Conservation (phyloP, 2,797 vertebrate genomes). For the Sitta carolinensis region DNA sequence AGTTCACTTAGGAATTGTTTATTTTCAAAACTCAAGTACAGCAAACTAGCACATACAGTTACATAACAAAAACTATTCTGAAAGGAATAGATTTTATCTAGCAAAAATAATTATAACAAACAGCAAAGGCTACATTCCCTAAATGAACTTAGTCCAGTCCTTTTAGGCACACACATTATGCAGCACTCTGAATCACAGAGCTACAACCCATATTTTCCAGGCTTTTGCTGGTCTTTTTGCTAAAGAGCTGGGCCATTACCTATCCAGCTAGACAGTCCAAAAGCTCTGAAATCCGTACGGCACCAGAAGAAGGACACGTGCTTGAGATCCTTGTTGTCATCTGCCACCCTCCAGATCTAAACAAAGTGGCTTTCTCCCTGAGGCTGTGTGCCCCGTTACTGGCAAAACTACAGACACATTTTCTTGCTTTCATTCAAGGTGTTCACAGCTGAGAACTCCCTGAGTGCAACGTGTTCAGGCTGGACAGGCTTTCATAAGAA, state of each 20-base stretch:
- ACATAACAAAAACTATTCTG: background rate
- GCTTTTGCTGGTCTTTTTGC: background rate
- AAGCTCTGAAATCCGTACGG: background rate
- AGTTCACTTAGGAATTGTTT: background rate
- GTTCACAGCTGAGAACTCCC: background rate
- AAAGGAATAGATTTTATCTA: background rate
- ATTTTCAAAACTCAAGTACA: background rate
- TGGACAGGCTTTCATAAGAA: background rate
- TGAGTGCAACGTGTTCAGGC: background rate
- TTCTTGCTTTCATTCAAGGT: background rate
- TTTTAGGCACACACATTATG: background rate
- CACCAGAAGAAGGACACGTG: background rate
- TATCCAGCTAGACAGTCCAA: background rate
- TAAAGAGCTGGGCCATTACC: background rate
- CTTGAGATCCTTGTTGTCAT: background rate
- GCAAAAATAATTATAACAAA: background rate
- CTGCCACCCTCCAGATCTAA: background rate
- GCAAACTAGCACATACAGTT: background rate
- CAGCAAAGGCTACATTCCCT: background rate
- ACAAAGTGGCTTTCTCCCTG: background rate
- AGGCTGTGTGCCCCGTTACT: background rate
- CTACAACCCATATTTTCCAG: background rate
- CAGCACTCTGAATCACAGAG: background rate
- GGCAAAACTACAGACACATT: background rate
- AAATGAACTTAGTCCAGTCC: background rate